Conservation (phyloP, 2,113 vertebrate species). For the Lepidothrix coronata region DNA sequence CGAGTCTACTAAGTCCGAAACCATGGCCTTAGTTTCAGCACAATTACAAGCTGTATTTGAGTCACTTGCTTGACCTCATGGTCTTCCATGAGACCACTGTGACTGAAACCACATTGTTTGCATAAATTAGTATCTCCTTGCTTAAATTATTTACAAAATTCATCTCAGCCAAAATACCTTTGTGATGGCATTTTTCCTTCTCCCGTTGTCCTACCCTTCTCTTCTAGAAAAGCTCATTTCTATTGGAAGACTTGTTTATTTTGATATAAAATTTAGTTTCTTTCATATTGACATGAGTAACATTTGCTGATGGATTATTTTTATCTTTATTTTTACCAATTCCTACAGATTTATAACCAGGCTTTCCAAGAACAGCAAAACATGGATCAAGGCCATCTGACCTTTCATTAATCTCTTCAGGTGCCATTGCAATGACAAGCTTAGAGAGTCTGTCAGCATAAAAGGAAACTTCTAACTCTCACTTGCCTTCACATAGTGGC, state of each 20-base stretch:
- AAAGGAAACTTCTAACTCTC: neutral
- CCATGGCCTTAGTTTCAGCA: slow-evolving; percentile 50
- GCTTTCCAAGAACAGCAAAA: slow-evolving; percentile 18
- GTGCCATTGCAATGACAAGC: slow-evolving; percentile 57
- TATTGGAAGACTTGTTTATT: slow-evolving; percentile 25
- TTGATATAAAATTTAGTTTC: slow-evolving; percentile 58
- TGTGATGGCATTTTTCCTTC: neutral
- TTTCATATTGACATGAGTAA: neutral
- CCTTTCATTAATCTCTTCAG: slow-evolving; percentile 61
- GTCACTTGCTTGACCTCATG: slow-evolving; percentile 25
- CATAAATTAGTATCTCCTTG: slow-evolving; percentile 59
- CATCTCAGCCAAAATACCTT: neutral
- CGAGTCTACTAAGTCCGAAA: slow-evolving; percentile 54
- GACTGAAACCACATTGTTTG: slow-evolving; percentile 53
- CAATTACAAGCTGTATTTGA: slow-evolving; percentile 25
- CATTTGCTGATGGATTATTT: slow-evolving; percentile 25
- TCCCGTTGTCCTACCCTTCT: neutral
- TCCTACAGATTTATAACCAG: slow-evolving; percentile 39
- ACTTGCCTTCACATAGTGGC: neutral
- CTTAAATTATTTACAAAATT: slow-evolving; percentile 40
- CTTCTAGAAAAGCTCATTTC: neutral
- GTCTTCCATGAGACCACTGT: slow-evolving; percentile 64
- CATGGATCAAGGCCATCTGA: slow-evolving; percentile 19
- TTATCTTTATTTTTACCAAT: slow-evolving; percentile 21
- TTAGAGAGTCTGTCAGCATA: slow-evolving; percentile 47